Evolutionary conservation across 2,113 vertebrate species (phyloP), one percentile per base, ranked within the genome.

Genomic region (Arothron firmamentum): DNA sequence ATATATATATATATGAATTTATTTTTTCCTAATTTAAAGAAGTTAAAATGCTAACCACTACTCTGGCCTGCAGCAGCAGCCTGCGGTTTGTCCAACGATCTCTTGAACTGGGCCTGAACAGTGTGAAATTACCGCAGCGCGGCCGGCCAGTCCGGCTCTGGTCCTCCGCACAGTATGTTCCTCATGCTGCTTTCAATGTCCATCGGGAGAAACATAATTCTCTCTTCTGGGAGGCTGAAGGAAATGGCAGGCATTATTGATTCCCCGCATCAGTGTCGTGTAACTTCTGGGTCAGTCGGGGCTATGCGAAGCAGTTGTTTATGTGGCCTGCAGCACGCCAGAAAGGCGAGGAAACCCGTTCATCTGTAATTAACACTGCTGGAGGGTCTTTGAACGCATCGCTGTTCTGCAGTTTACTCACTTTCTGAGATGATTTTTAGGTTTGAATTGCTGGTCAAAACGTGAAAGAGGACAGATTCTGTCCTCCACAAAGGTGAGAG

Each of bases 221-320:
- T 83, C 78, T 81, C 86, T 84, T 62, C 72, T 63, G 86, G 82
- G 78, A 76, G 56, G 0, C 65, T 11, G 77, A 84, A 83, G 85
- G 86, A 88, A 87, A 89, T 86, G 85, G 82, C 79, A 66, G 81
- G 78, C 67, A 43, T 78, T 78, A 86, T 89, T 81, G 86, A 89
- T 89, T 78, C 60, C 46, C 70, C 34, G 67, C n/a, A 71, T 38
- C 55, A 78, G 86, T 82, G 82, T 89, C 83, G 75, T 72, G 74
- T 87, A 53, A 84, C 87, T 65, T 21, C 64, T 53, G 66, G 67
- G 52, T 63, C 68, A 68, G 19, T 74, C 68, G 10, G 65, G 68
- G 72, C 72, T 51, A 0, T 25, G 52, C 6, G 18, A 52, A 51
- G 58, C 67, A 48, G 50, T 18, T 42, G 48, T 17, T 45, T 51